phyloP scores from a whole-genome alignment of 53 echinoderm and acorn worm species.

The Echinometra lucunter region DNA sequence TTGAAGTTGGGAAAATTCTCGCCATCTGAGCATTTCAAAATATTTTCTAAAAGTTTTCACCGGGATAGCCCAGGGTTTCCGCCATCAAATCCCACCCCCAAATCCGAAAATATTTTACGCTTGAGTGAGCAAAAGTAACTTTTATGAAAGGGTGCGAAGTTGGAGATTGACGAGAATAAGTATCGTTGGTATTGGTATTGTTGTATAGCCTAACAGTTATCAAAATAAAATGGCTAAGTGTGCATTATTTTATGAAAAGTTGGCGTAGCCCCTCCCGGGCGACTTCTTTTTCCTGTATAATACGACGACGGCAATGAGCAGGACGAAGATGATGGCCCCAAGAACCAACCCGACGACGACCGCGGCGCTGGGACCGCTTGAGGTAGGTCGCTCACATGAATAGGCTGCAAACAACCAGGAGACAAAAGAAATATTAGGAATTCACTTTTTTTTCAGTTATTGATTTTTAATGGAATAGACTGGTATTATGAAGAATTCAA shows the following conservation, averaged over 20 bases:
- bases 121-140: too few species aligned
- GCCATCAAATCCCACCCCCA: too few species aligned
- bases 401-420: neutral
- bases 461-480: neutral
- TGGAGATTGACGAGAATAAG: too few species aligned
- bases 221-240: neutral
- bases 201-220: too few species aligned
- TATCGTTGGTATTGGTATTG: too few species aligned
- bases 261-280: conserved; percentile 24
- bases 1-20: too few species aligned
- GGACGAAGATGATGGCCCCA: conserved; percentile 19
- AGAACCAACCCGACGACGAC: conserved; percentile 47
- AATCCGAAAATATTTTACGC: too few species aligned
- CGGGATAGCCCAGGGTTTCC: too few species aligned
- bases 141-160: too few species aligned
- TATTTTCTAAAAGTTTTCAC: too few species aligned
- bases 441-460: neutral
- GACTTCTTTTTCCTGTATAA: conserved; percentile 31
- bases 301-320: neutral
- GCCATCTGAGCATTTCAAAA: too few species aligned
- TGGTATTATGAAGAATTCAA: too few species aligned
- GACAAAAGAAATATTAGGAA: neutral
- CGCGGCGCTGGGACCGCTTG: neutral
- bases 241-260: conserved; percentile 18
- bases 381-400: neutral